These are phyloP conservation scores for Eulemur rufifrons DNA, from an alignment of 2,113 vertebrate genomes.

Conservation along the genomic window DNA sequence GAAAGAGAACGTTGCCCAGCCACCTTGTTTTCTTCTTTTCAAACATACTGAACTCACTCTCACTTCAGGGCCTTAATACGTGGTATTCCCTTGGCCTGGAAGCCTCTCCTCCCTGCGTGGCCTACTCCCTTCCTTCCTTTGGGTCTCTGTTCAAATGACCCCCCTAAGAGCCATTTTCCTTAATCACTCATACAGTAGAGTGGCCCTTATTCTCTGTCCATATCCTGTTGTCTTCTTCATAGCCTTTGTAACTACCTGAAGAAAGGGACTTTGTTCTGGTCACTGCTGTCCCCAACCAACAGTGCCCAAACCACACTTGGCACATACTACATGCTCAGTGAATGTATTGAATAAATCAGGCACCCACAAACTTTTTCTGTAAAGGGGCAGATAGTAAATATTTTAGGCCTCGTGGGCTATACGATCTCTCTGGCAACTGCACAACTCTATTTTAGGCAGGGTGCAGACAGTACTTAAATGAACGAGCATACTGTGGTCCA, in stretches of 20 bases:
- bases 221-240: background rate
- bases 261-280: background rate
- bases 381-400: background rate
- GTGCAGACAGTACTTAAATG: background rate
- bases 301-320: background rate
- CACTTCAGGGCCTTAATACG: no score
- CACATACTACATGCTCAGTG: background rate
- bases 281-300: background rate
- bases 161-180: background rate
- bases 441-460: background rate
- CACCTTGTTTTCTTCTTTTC: background rate
- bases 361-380: background rate
- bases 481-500: background rate
- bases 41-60: background rate
- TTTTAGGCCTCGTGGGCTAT: background rate
- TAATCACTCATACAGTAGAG: background rate
- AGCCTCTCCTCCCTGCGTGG: background rate
- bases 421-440: background rate
- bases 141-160: background rate
- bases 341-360: background rate
- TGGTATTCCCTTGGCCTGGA: background rate
- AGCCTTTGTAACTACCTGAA: background rate
- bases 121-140: background rate
- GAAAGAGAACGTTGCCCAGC: background rate
- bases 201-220: background rate